Conservation (phyloP, 2,888 invertebrate species). For the Bruchidius siliquastri region DNA sequence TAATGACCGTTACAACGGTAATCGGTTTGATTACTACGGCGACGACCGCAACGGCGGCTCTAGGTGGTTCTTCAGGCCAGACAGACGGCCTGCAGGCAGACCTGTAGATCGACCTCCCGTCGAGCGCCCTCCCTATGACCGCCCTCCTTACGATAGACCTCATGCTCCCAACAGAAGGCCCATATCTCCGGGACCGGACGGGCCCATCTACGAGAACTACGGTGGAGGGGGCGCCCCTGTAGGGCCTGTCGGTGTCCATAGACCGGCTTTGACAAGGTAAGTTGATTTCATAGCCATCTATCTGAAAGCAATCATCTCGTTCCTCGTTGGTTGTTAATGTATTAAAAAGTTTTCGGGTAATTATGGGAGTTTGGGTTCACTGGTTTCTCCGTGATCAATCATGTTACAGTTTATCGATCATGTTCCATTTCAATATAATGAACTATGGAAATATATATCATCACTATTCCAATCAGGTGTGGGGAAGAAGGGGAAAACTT, state of each 20-base stretch:
- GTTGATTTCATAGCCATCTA: background rate
- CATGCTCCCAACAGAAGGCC: slow-evolving; percentile 25
- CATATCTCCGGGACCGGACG: slow-evolving; percentile 43
- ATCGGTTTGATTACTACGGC: slow-evolving; percentile 34
- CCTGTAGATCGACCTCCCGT: slow-evolving; percentile 29
- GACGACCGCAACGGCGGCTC: slow-evolving; percentile 41
- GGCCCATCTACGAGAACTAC: slow-evolving; percentile 45
- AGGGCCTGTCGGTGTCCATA: background rate
- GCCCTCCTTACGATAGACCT: slow-evolving; percentile 20
- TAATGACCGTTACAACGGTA: slow-evolving; percentile 31
- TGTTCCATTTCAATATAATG: too few species aligned
- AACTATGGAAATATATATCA: too few species aligned
- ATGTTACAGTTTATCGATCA: too few species aligned
- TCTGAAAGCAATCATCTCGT: too few species aligned
- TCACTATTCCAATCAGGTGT: slow-evolving; percentile 34
- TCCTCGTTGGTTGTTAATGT: too few species aligned
- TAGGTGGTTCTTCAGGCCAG: slow-evolving; percentile 41
- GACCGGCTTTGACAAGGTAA: background rate
- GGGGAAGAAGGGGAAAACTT: slow-evolving; percentile 66
- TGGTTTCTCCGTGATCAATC: too few species aligned
- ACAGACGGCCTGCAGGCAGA: slow-evolving; percentile 34
- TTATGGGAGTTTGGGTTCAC: too few species aligned
- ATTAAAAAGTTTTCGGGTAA: too few species aligned
- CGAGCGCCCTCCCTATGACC: slow-evolving; percentile 18
- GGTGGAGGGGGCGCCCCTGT: slow-evolving; percentile 33